A percentile compares a stretch with the other conserved stretches of the same genome.
Conservation (phyloP, 2,113 vertebrate genomes). For the Scolopax mira region DNA sequence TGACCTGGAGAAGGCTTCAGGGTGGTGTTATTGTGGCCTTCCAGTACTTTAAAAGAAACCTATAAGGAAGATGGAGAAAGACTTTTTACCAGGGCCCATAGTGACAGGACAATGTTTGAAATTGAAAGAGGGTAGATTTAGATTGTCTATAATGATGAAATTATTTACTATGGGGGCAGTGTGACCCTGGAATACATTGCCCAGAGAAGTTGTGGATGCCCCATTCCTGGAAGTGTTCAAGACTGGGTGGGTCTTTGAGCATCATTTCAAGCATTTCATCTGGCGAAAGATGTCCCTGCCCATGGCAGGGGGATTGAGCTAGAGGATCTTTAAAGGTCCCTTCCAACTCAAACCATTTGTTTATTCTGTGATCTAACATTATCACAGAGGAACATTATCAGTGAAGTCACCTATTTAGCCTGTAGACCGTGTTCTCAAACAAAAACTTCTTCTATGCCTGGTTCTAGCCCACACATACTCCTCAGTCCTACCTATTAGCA, state of each 20-base stretch:
- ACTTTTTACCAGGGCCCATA: accelerated
- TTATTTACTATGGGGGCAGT: background rate
- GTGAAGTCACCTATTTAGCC: background rate
- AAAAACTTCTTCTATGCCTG: background rate
- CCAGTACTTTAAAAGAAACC: background rate
- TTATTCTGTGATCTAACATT: background rate
- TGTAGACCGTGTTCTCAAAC: background rate
- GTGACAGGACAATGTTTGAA: background rate
- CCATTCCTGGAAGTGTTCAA: background rate
- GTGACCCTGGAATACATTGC: background rate
- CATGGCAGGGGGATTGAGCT: background rate
- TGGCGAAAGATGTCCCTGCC: background rate
- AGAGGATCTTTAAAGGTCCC: background rate
- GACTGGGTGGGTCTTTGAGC: background rate
- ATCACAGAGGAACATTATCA: background rate
- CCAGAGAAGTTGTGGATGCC: background rate
- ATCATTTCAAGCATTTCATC: background rate
- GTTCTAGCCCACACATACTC: background rate
- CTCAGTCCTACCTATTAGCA: background rate
- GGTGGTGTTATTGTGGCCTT: background rate
- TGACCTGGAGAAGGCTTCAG: background rate
- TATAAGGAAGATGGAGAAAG: background rate
- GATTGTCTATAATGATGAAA: background rate
- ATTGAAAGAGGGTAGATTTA: background rate
- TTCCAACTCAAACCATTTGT: background rate